Evolutionary conservation across 2,888 invertebrate species (phyloP).

Genomic region (Heteromurus nitidus): DNA sequence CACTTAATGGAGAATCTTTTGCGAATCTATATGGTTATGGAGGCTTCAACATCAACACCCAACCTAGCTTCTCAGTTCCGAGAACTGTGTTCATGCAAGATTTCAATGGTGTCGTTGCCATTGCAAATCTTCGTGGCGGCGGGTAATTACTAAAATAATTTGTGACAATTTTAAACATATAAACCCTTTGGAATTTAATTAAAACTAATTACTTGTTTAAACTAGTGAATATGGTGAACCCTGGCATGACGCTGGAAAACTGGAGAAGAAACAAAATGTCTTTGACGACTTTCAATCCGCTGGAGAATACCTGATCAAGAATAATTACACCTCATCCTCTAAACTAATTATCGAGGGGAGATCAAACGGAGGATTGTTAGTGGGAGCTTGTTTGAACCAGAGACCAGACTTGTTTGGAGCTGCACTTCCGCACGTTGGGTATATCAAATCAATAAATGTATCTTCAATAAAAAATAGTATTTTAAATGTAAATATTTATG

Average conservation of each 20-base stretch:
- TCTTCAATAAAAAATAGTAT: neutral
- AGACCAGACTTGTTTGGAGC: slow-evolving; percentile 7
- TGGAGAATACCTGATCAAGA: neutral
- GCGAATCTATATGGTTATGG: neutral
- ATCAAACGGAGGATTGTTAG: neutral
- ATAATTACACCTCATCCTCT: neutral
- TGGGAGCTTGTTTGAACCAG: neutral
- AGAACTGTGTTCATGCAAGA: neutral
- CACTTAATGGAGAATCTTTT: neutral
- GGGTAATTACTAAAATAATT: neutral
- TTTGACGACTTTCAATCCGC: slow-evolving; percentile 8
- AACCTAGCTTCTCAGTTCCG: neutral
- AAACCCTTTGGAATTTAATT: neutral
- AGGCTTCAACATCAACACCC: neutral
- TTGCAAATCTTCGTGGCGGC: neutral
- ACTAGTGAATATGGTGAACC: neutral
- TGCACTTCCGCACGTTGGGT: neutral
- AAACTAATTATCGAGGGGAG: neutral
- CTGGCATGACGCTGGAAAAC: neutral
- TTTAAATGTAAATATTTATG: neutral
- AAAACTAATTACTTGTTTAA: neutral
- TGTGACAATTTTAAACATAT: neutral
- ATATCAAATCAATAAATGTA: no score
- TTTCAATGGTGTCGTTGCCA: neutral
- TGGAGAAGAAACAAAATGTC: neutral